Percentiles rank a stretch among this genome's conserved stretches.
phyloP scores from a whole-genome alignment of 2,797 vertebrate species.

The Malurus leucopterus region DNA sequence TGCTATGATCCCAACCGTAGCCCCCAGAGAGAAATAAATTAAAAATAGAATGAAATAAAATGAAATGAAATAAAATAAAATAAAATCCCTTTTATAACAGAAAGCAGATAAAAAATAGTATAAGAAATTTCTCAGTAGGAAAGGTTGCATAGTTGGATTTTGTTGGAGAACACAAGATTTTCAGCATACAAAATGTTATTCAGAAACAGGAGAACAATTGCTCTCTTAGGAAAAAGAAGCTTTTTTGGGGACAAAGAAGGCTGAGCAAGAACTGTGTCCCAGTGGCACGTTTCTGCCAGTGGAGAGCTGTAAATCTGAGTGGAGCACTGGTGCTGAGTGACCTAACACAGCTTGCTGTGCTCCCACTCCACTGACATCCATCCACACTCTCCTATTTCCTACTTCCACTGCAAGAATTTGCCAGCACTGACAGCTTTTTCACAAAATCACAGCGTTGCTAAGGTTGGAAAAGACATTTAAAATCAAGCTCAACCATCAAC shows the following conservation, averaged over 20 bases:
- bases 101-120: neutral
- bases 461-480: neutral
- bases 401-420: neutral
- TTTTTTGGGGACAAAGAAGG: neutral
- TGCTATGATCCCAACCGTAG: neutral
- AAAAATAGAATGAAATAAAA: neutral
- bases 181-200: neutral
- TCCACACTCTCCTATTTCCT: neutral
- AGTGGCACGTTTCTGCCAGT: neutral
- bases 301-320: neutral
- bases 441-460: neutral
- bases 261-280: neutral
- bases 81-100: neutral
- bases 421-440: neutral
- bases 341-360: too few relatives aligned
- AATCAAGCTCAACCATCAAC: too few relatives aligned
- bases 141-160: neutral
- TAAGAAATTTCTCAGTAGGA: neutral
- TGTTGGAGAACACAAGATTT: neutral
- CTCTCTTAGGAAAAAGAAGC: neutral
- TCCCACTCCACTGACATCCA: neutral
- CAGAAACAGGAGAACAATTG: neutral
- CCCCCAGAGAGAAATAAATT: neutral
- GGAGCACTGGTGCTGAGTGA: accelerated
- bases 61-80: neutral